These are phyloP conservation scores for Indicator indicator DNA, from an alignment of 2,113 vertebrate species.

Conservation along the genomic window DNA sequence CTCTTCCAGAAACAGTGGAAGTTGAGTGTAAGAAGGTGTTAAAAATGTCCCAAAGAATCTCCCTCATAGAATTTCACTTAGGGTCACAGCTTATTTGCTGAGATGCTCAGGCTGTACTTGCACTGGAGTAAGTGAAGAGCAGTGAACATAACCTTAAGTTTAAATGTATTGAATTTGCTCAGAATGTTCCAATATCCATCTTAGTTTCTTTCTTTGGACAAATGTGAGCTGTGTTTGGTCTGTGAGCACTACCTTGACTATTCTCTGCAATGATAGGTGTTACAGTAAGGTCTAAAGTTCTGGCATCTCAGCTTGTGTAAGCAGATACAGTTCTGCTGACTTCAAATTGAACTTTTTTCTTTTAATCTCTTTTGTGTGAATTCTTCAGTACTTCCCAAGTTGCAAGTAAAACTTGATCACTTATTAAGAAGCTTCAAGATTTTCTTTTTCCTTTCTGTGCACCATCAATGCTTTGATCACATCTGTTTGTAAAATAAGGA, in stretches of 20 bases:
- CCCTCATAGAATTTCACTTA: not conserved
- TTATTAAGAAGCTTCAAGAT: not conserved
- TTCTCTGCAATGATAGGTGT: not conserved
- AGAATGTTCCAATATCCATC: not conserved
- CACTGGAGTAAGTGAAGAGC: not conserved
- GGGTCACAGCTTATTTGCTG: not conserved
- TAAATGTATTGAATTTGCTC: not conserved
- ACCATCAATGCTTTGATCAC: not conserved
- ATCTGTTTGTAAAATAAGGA: not conserved
- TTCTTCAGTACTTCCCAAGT: not conserved
- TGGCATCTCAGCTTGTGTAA: not conserved
- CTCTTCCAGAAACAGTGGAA: not conserved
- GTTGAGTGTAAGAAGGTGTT: not conserved
- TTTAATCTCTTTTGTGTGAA: not conserved
- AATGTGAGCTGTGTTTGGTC: not conserved
- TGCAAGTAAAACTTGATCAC: not conserved
- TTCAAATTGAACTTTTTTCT: not conserved
- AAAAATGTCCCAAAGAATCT: not conserved
- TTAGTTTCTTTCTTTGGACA: not conserved
- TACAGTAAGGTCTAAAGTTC: not conserved
- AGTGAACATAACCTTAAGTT: not conserved
- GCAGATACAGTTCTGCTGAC: not conserved
- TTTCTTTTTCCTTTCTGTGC: not conserved
- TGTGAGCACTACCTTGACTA: not conserved
- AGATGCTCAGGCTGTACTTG: not conserved